Conservation (phyloP, 2,888 invertebrate species). For the Falcaria lacertinaria region DNA sequence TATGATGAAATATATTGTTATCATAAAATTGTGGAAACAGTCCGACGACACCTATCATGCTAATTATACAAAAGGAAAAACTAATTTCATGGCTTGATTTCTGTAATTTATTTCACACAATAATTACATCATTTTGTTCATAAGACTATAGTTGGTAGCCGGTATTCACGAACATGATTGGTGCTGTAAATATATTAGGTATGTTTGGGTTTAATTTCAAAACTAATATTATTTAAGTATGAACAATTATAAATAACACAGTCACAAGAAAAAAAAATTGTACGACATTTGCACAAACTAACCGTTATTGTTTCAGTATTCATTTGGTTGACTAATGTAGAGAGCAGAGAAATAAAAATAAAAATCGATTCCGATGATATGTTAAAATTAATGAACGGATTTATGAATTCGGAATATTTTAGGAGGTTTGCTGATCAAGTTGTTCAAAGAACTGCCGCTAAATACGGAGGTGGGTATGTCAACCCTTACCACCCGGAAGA, state of each 20-base stretch:
- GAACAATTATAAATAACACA: no score
- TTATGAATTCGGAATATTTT: conserved; percentile 18
- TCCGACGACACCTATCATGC: no score
- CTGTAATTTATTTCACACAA: background rate
- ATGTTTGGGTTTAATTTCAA: no score
- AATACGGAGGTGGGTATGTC: conserved; percentile 14
- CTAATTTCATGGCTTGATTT: background rate
- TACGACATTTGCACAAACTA: no score
- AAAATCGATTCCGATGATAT: conserved; percentile 36
- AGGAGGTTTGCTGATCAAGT: conserved; percentile 22
- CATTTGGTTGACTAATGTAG: conserved; percentile 4
- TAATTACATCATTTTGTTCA: no score
- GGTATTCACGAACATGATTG: background rate
- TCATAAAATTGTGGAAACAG: no score
- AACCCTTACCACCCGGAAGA: conserved; percentile 56
- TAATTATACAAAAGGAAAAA: no score
- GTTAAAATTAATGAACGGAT: conserved; percentile 22
- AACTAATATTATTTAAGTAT: no score
- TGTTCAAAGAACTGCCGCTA: conserved; percentile 12
- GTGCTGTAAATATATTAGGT: background rate
- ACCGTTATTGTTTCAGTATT: conserved; percentile 1
- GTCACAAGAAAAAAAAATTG: no score
- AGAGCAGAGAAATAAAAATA: conserved; percentile 29
- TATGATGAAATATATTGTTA: no score
- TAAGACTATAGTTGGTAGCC: no score